Evolutionary conservation across 2,797 vertebrate genomes (phyloP), one percentile per base, ranked within the genome.

Genomic region (Eidolon dupreanum): DNA sequence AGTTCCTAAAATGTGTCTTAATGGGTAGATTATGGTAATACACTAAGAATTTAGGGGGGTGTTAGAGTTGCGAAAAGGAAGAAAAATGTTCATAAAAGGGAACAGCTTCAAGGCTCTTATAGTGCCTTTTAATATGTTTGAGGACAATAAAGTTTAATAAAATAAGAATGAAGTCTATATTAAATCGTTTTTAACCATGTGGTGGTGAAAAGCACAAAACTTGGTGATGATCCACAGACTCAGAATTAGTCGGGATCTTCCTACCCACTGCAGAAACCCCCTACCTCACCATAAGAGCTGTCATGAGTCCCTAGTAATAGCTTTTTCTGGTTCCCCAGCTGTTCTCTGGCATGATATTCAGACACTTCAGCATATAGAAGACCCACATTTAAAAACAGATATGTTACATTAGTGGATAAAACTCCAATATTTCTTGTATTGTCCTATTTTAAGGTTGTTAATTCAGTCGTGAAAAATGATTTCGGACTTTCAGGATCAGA

Each of bases 1-100:
- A 86, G 57, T 94, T 93, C 65, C 43, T 87, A 89, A 90, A 92
- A 84, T n/a, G 31, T 22, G 38, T 53, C 55, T 59, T 74, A 88
- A 55, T 71, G 55, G 17, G 17, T 0, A 77, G 53, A 78, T 73
- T 26, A 61, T 83, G 24, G 31, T 81, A 92, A 87, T 78, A 81
- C 12, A 90, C 22, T 77, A 46, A 66, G 16, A 57, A 95, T 61
- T 82, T 8, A 55, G 73, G 73, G 49, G 31, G 4, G 15, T 65
- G 4, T 5, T 84, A 28, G 41, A 96, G 33, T 68, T 51, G n/a
- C 82, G 38, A 94, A 90, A 66, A 61, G 28, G 19, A 15, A 41
- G 33, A 24, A 75, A 77, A 43, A 63, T 31, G 36, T 66, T 73
- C 33, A 78, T 31, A 77, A 92, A 85, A 41, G 9, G 43, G 13